Percentiles rank a stretch among this genome's conserved stretches.
Evolutionary conservation across 2,888 invertebrate species (phyloP).

Genomic region (Mesodorylaimus sp.): DNA sequence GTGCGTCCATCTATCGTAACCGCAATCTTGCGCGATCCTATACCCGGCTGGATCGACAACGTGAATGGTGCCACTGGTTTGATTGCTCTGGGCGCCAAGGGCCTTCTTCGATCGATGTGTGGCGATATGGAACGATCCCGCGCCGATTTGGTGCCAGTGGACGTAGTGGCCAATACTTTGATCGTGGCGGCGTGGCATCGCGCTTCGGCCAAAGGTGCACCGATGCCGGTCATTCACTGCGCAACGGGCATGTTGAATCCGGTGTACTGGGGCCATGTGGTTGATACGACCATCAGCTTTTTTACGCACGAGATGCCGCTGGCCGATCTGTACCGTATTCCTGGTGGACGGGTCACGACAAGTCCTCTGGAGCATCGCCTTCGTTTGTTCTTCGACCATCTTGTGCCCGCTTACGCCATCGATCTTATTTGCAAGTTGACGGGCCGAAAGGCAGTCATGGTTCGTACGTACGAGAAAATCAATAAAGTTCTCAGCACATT

Average conservation of each 20-base stretch:
- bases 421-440: background rate
- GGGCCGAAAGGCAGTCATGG: background rate
- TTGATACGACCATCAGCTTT: too few relatives aligned
- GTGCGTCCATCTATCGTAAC: slow-evolving; percentile 77
- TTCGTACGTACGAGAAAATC: too few relatives aligned
- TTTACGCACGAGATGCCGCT: too few relatives aligned
- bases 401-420: background rate
- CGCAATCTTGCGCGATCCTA: slow-evolving; percentile 42
- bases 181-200: slow-evolving; percentile 68
- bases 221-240: slow-evolving; percentile 65
- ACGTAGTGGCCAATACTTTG: slow-evolving; percentile 68
- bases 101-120: too few relatives aligned
- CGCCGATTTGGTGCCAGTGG: slow-evolving; percentile 81
- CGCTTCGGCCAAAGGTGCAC: slow-evolving; percentile 34
- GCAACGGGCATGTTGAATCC: slow-evolving; percentile 71
- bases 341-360: too few relatives aligned
- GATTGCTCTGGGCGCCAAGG: slow-evolving; percentile 28
- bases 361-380: too few relatives aligned
- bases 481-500: too few relatives aligned
- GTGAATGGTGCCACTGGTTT: slow-evolving; percentile 75
- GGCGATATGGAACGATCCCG: too few relatives aligned
- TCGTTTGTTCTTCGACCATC: background rate
- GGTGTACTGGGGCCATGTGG: slow-evolving; percentile 52
- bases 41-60: slow-evolving; percentile 74
- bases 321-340: too few relatives aligned